Conservation (phyloP, 2,113 vertebrate genomes). For the Marcusenius ussheri region DNA sequence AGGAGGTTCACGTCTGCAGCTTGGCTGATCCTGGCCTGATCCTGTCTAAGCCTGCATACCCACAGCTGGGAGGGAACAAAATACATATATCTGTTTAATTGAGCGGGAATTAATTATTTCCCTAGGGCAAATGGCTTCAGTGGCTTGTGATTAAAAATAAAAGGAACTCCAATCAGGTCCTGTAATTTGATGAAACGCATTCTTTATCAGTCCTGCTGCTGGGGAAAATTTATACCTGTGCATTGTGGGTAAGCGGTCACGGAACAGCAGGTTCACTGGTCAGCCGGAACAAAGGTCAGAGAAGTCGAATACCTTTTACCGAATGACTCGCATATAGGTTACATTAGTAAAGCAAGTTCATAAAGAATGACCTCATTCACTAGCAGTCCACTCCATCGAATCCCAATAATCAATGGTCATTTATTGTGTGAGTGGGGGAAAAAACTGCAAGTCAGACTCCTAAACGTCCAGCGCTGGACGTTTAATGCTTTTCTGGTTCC, state of each 20-base stretch:
- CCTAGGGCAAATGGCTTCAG: conserved; percentile 57
- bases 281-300: neutral
- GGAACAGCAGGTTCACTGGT: neutral
- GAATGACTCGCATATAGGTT: neutral
- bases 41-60: neutral
- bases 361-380: neutral
- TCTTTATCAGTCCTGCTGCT: conserved; percentile 35
- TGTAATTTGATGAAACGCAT: conserved; percentile 53
- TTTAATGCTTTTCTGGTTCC: neutral
- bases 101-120: conserved; percentile 53
- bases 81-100: conserved; percentile 62
- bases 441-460: neutral
- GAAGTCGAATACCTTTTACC: neutral
- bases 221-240: conserved; percentile 47
- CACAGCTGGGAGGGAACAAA: conserved; percentile 23
- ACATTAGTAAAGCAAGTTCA: neutral
- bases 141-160: conserved; percentile 43
- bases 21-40: neutral
- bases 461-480: neutral
- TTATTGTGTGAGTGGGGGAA: neutral
- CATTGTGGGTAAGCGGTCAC: conserved; percentile 56
- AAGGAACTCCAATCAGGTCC: conserved; percentile 51
- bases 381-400: neutral
- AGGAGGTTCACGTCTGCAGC: neutral
- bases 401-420: neutral